Base-by-base conservation (phyloP, 53 echinoderm and acorn worm species). In the Echinometra lucunter region DNA sequence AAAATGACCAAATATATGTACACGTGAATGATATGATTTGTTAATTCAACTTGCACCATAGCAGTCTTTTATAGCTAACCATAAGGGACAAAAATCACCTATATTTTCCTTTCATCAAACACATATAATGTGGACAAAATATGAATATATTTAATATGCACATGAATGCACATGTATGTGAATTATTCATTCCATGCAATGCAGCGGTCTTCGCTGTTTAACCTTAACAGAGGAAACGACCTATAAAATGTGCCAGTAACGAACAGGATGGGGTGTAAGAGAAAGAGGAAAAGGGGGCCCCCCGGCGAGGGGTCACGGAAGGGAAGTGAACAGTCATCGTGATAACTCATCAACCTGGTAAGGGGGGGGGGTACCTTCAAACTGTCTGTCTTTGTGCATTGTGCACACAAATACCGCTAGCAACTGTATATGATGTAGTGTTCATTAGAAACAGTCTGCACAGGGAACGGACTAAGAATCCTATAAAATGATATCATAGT, bases 321-420 rank as follows among this genome's bases (percentile, higher is more conserved):
- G 45, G 91, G 91, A 91, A 91, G 91, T 60, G 91, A 45, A 63
- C 11, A 91, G 91, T 91, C 91, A 91, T 91, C 69, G 49, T n/a
- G 25, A 67, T 91, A 91, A 67, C 19, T 66, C 66, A 67, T 91
- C 91, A 21, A 32, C 23, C n/a, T n/a, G n/a, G n/a, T n/a, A n/a
- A n/a, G n/a, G 6, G 0, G 19, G 23, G 89, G 89, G 89, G 58
- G 89, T 89, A 37, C 89, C 89, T 78, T 21, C 1, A 0, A 37
- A 57, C 13, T 55, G 38, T 30, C n/a, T 85, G 85, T 30, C 85
- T 47, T 47, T 47, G 85, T 85, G 21, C 0, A 28, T 85, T 8
- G 49, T 49, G 49, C 10, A 18, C 49, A 15, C 12, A 49, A 49
- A 28, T 85, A n/a, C 44, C 40, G 85, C 49, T 28, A 81, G n/a